Conservation (phyloP, 1,140 invertebrate species). For the Elymnias hypermnestra region DNA sequence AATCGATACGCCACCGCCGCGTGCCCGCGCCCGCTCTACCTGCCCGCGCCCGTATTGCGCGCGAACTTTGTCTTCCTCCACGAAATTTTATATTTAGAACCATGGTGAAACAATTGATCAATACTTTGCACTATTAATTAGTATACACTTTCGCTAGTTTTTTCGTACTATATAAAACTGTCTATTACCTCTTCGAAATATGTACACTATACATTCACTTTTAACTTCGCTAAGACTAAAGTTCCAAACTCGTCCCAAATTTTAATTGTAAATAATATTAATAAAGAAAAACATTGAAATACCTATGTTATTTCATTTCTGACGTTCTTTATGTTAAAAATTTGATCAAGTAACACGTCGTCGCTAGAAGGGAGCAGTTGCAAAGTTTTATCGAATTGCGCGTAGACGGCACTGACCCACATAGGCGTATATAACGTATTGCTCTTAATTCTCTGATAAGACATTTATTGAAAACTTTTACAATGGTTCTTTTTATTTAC, state of each 20-base stretch:
- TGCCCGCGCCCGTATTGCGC: slow-evolving; percentile 70
- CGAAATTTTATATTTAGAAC: slow-evolving; percentile 75
- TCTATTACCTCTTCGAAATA: too few species aligned
- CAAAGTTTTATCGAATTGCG: slow-evolving; percentile 67
- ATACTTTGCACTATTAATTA: slow-evolving; percentile 75
- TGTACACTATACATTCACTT: not conserved
- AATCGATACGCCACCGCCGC: slow-evolving; percentile 63
- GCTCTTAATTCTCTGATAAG: slow-evolving; percentile 40
- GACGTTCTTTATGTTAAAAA: too few species aligned
- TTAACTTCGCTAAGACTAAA: not conserved
- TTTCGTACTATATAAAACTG: too few species aligned
- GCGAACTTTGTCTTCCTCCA: slow-evolving; percentile 72
- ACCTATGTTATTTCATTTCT: too few species aligned
- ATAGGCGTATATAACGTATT: slow-evolving; percentile 43
- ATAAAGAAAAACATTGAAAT: not conserved
- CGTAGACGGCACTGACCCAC: slow-evolving; percentile 68
- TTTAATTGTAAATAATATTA: not conserved
- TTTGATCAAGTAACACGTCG: not conserved
- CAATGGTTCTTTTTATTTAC: too few species aligned
- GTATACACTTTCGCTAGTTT: slow-evolving; percentile 61
- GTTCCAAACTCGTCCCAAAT: not conserved
- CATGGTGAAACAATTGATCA: slow-evolving; percentile 73
- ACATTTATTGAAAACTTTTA: slow-evolving; percentile 24
- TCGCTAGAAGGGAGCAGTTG: slow-evolving; percentile 20
- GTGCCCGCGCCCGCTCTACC: slow-evolving; percentile 54